These are phyloP conservation scores for Phaenicophaeus curvirostris DNA, from an alignment of 2,797 vertebrate genomes.

Conservation along the genomic window DNA sequence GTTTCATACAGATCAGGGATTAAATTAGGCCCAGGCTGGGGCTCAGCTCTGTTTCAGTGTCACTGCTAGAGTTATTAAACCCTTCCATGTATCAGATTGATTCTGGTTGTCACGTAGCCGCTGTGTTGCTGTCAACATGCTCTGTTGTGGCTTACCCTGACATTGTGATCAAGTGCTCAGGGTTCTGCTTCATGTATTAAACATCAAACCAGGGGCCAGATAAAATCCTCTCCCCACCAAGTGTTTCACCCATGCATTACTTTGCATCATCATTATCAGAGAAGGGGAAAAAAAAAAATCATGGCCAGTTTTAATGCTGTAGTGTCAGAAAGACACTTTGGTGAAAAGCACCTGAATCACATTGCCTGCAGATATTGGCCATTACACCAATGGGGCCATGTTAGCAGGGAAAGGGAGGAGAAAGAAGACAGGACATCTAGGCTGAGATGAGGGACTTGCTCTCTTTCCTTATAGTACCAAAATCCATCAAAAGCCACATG, in stretches of 20 bases:
- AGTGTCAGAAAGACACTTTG: rapidly evolving
- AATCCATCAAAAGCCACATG: not conserved
- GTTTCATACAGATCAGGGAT: not conserved
- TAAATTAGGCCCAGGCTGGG: not conserved
- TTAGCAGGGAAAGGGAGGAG: not conserved
- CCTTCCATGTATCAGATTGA: not conserved
- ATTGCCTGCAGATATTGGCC: rapidly evolving
- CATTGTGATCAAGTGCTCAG: not conserved
- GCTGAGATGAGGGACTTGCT: not conserved
- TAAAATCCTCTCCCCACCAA: not conserved
- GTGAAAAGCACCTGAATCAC: rapidly evolving
- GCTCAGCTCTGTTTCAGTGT: not conserved
- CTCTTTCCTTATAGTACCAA: not conserved
- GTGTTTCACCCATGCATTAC: not conserved
- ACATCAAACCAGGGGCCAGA: not conserved
- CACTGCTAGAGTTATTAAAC: not conserved
- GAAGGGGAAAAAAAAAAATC: not conserved
- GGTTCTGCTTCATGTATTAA: slow-evolving; percentile 27
- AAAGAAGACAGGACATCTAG: not conserved
- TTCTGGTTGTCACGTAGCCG: not conserved
- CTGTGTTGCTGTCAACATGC: not conserved
- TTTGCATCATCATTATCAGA: not conserved
- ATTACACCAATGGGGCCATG: rapidly evolving
- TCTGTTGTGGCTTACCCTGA: not conserved
- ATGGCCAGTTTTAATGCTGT: rapidly evolving